Evolutionary conservation across 2,113 vertebrate genomes (phyloP).

Genomic region (Plectropomus leopardus): DNA sequence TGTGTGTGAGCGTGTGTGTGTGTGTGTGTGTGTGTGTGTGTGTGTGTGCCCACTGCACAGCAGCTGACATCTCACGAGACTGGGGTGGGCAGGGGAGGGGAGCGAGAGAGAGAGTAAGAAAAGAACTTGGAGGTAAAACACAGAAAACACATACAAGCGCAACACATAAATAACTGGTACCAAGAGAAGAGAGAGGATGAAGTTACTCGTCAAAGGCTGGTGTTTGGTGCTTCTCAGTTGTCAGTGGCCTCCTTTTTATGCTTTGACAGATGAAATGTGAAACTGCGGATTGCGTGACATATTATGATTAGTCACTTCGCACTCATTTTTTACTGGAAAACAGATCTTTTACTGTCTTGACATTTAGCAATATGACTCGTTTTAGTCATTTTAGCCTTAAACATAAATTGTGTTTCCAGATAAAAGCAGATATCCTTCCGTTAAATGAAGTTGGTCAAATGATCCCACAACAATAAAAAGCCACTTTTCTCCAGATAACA

Average conservation of each 20-base stretch:
- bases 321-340: background rate
- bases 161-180: background rate
- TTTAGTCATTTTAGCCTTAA: background rate
- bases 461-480: background rate
- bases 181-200: background rate
- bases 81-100: background rate
- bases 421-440: background rate
- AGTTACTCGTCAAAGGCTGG: background rate
- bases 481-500: background rate
- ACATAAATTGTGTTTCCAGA: background rate
- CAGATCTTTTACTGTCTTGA: too few species aligned
- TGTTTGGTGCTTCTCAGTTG: background rate
- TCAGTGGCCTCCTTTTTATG: background rate
- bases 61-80: slow-evolving; percentile 79
- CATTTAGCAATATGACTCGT: background rate
- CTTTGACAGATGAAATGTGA: slow-evolving; percentile 19
- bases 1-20: slow-evolving; percentile 14
- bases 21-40: background rate
- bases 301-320: background rate
- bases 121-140: slow-evolving; percentile 1
- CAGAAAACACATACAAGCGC: background rate
- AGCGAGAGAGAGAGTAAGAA: background rate
- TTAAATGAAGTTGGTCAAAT: background rate
- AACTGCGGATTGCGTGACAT: slow-evolving; percentile 25
- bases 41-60: slow-evolving; percentile 21